Conservation (phyloP, 2,797 vertebrate genomes). For the Lindbergichthys nudifrons region DNA sequence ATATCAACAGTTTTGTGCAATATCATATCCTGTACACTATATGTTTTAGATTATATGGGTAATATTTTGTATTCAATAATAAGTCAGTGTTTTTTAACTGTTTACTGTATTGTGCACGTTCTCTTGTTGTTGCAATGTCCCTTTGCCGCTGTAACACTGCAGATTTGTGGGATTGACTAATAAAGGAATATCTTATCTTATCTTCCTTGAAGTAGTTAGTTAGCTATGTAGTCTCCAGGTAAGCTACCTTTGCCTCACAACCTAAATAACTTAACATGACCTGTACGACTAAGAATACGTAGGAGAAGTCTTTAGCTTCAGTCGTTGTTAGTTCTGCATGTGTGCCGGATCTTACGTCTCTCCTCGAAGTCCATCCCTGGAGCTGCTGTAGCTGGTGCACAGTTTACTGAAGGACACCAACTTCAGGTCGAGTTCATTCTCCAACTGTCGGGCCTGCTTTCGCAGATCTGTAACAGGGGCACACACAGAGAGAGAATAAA, state of each 20-base stretch:
- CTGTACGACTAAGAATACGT: not conserved
- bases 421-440: slow-evolving; percentile 98
- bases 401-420: slow-evolving; percentile 99
- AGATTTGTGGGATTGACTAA: no score
- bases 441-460: slow-evolving; percentile 96
- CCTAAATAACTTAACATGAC: not conserved
- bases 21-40: no score
- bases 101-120: no score
- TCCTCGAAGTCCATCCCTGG: slow-evolving; percentile 90
- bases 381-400: slow-evolving; percentile 93
- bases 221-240: not conserved
- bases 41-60: no score
- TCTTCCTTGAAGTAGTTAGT: not conserved
- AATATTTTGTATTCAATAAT: no score
- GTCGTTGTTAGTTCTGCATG: not conserved
- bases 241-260: not conserved
- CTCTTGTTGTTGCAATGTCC: no score
- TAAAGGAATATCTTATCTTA: no score
- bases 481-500: not conserved
- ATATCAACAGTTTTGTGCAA: no score
- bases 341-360: slow-evolving; percentile 86
- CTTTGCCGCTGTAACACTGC: no score
- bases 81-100: no score
- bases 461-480: slow-evolving; percentile 87
- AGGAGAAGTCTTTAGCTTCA: not conserved